These are phyloP conservation scores for Myocastor coypus DNA, from an alignment of 2,113 vertebrate genomes.

Conservation along the genomic window DNA sequence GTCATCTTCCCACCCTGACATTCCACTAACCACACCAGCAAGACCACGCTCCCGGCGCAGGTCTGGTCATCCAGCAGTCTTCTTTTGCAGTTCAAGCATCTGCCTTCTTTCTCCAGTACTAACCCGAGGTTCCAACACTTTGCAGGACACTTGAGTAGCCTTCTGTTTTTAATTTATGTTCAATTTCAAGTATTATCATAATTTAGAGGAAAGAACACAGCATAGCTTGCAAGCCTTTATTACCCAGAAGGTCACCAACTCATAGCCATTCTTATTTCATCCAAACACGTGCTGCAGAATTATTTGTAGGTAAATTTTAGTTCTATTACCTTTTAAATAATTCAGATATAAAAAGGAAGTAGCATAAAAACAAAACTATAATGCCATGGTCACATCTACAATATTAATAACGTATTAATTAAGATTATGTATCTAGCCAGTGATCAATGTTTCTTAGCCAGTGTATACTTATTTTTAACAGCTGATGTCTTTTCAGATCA, in stretches of 20 bases:
- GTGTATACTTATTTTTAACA: slow-evolving; percentile 39
- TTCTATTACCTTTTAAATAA: not conserved
- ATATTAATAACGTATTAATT: slow-evolving; percentile 25
- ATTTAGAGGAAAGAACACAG: not conserved
- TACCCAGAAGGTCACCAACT: slow-evolving; percentile 7
- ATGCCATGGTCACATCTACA: not conserved
- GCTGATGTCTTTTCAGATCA: not conserved
- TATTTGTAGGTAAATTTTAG: slow-evolving; percentile 17
- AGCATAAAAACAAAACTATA: slow-evolving; percentile 60
- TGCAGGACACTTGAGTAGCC: not conserved
- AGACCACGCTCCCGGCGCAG: not conserved
- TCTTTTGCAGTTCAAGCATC: not conserved
- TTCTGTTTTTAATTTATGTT: slow-evolving; percentile 36
- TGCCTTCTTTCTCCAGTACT: not conserved
- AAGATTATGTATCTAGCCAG: not conserved
- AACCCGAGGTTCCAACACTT: not conserved
- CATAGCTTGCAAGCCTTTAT: not conserved
- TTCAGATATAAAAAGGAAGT: not conserved
- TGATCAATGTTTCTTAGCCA: not conserved
- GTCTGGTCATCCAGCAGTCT: no score
- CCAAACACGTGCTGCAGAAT: not conserved
- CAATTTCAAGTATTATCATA: not conserved
- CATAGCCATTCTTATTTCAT: not conserved
- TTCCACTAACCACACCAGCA: not conserved
- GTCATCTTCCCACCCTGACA: not conserved